Conservation (phyloP, 2,113 vertebrate genomes). For the Erpornis zantholeuca region DNA sequence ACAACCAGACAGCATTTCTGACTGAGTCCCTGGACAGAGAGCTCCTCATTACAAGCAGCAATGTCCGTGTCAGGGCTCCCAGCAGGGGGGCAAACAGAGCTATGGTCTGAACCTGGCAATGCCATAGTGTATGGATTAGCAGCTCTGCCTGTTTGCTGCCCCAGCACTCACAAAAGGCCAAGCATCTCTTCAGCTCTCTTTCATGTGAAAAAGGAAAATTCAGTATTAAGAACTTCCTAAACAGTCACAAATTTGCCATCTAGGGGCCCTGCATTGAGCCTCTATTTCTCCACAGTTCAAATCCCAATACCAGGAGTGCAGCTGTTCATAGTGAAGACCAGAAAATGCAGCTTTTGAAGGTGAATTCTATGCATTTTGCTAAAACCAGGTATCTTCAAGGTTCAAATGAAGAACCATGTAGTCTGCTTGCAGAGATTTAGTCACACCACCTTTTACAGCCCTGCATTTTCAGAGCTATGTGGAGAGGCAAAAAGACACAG, state of each 20-base stretch:
- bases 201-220: background rate
- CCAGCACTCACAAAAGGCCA: background rate
- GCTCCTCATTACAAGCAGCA: background rate
- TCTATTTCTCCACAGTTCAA: background rate
- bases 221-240: background rate
- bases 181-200: background rate
- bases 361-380: background rate
- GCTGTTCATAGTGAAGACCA: background rate
- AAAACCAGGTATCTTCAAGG: background rate
- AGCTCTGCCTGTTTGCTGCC: background rate
- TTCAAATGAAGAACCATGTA: background rate
- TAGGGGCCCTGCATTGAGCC: background rate
- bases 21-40: background rate
- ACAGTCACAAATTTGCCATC: background rate
- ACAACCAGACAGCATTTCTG: background rate
- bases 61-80: accelerated
- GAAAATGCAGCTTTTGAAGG: background rate
- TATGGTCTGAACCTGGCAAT: background rate
- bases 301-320: background rate
- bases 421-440: background rate
- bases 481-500: background rate
- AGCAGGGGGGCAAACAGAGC: background rate
- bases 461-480: background rate
- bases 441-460: background rate
- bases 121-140: background rate